Percentiles rank a stretch among this genome's conserved stretches.
phyloP scores from a whole-genome alignment of 2,797 vertebrate species.

The Alca torda region DNA sequence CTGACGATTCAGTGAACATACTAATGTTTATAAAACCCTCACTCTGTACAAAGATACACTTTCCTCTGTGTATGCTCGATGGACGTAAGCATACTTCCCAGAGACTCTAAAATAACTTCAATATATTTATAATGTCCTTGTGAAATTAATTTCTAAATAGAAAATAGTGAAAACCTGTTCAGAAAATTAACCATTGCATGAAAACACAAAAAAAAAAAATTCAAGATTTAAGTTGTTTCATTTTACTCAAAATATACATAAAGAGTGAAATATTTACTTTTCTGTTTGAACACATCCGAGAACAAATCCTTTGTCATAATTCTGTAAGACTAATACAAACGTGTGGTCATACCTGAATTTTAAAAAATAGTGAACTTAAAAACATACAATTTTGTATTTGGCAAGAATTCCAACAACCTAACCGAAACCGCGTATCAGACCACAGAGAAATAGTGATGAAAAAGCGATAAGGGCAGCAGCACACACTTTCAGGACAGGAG shows the following conservation, averaged over 20 bases:
- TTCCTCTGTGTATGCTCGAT: neutral
- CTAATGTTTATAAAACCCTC: neutral
- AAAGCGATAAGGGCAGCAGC: neutral
- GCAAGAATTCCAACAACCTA: neutral
- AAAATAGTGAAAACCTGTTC: neutral
- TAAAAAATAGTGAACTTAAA: neutral
- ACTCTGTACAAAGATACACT: neutral
- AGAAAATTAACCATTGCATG: constrained; percentile 16
- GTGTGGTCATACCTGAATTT: neutral
- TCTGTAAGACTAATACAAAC: neutral
- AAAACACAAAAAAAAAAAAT: neutral
- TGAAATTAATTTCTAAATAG: neutral
- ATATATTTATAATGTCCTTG: neutral
- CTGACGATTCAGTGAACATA: neutral
- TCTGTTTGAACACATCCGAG: neutral
- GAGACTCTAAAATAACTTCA: neutral
- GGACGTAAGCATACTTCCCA: neutral
- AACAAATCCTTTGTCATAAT: neutral
- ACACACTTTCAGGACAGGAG: neutral
- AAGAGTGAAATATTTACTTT: neutral
- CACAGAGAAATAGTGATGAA: neutral
- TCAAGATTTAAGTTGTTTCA: constrained; percentile 2
- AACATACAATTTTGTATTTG: neutral
- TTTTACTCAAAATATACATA: constrained; percentile 29
- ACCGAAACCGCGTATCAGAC: neutral